Conservation (phyloP, 2,113 vertebrate species). For the Neolamprologus brichardi region DNA sequence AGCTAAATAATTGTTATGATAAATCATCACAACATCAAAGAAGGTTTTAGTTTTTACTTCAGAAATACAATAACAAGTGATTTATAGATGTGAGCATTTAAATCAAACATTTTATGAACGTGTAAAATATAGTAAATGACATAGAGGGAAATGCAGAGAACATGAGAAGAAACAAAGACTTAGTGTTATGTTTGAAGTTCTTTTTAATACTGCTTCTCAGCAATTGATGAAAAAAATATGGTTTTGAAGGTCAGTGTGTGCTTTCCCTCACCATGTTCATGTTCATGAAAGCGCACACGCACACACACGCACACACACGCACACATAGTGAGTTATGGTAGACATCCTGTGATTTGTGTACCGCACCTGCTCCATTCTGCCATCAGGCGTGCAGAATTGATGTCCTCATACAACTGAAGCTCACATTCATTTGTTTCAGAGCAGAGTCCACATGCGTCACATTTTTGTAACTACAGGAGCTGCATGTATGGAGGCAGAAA, state of each 20-base stretch:
- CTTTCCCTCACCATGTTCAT: not conserved
- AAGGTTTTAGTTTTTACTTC: not conserved
- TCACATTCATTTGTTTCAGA: constrained; percentile 38
- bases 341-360: constrained; percentile 29
- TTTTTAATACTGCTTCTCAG: not conserved
- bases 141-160: not conserved
- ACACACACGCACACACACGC: not conserved
- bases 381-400: constrained; percentile 30
- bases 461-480: constrained; percentile 33
- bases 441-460: constrained; percentile 19
- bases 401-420: constrained; percentile 31
- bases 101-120: not conserved
- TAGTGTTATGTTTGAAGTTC: not conserved
- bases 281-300: not conserved
- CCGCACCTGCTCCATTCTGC: constrained; percentile 48
- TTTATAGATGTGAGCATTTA: not conserved
- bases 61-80: not conserved
- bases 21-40: not conserved
- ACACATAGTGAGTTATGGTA: not conserved
- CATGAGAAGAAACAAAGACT: not conserved
- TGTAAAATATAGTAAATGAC: not conserved
- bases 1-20: not conserved
- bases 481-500: not conserved
- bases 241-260: not conserved
- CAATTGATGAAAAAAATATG: not conserved